Percentiles rank a stretch among this genome's conserved stretches.
Conservation (phyloP, 2,113 vertebrate genomes). For the Phylloscopus whistleri region DNA sequence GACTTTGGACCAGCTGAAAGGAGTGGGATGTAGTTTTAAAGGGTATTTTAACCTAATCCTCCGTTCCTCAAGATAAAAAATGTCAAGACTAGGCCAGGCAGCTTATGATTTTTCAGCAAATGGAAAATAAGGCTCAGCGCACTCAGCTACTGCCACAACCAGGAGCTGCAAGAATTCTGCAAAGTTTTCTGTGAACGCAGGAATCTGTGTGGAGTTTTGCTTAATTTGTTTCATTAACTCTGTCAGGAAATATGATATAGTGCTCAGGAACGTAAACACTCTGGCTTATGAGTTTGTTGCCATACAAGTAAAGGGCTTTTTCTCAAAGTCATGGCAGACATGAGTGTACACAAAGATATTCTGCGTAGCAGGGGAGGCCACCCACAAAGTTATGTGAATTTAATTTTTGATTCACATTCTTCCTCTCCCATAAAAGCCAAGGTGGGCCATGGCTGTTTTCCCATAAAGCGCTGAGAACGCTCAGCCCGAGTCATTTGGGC, state of each 20-base stretch:
- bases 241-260: slow-evolving; percentile 50
- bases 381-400: slow-evolving; percentile 51
- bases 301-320: slow-evolving; percentile 41
- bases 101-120: not conserved
- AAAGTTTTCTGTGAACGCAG: not conserved
- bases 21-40: not conserved
- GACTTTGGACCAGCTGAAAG: not conserved
- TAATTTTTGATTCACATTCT: slow-evolving; percentile 41
- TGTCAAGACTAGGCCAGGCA: not conserved
- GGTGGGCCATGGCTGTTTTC: slow-evolving; percentile 25
- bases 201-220: not conserved
- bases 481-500: not conserved
- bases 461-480: not conserved
- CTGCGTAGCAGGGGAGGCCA: slow-evolving; percentile 36
- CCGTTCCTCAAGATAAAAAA: not conserved
- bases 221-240: slow-evolving; percentile 47
- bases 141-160: not conserved
- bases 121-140: not conserved
- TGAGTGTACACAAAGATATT: slow-evolving; percentile 52
- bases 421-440: slow-evolving; percentile 50
- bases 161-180: not conserved
- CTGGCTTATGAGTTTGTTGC: slow-evolving; percentile 48
- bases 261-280: slow-evolving; percentile 54
- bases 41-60: not conserved
- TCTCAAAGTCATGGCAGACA: slow-evolving; percentile 58